Conservation (phyloP, 1,140 invertebrate species). For the Drosophila athabasca region DNA sequence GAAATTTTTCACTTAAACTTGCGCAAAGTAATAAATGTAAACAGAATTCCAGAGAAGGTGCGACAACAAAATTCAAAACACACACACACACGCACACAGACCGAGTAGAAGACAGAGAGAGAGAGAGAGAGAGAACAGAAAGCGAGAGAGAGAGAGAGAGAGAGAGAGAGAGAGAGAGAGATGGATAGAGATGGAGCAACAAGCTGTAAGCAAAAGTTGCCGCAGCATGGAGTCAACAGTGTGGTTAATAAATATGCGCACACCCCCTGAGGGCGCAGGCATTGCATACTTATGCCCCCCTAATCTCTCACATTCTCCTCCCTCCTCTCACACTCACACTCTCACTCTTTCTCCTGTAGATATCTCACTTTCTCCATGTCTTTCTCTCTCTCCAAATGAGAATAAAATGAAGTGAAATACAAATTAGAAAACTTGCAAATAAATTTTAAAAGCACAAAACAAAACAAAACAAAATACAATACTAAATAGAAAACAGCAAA, state of each 20-base stretch:
- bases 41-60: conserved; percentile 83
- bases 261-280: conserved; percentile 58
- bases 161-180: neutral
- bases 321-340: too few species aligned
- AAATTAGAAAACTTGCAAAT: conserved; percentile 83
- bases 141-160: neutral
- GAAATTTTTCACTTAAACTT: conserved; percentile 83
- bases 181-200: conserved; percentile 40
- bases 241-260: conserved; percentile 80
- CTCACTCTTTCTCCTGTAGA: neutral
- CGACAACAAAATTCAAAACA: conserved; percentile 80
- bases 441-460: conserved; percentile 77
- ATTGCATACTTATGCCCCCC: conserved; percentile 59
- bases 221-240: conserved; percentile 71
- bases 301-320: too few species aligned
- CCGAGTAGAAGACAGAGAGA: neutral
- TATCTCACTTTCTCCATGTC: conserved; percentile 22
- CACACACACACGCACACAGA: neutral
- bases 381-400: conserved; percentile 66
- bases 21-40: conserved; percentile 83
- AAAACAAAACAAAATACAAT: conserved; percentile 2
- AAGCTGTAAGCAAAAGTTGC: conserved; percentile 69
- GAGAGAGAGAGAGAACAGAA: neutral
- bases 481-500: conserved; percentile 49
- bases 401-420: conserved; percentile 83